Conservation (phyloP, 2,888 invertebrate genomes). For the Trichopria drosophilae region DNA sequence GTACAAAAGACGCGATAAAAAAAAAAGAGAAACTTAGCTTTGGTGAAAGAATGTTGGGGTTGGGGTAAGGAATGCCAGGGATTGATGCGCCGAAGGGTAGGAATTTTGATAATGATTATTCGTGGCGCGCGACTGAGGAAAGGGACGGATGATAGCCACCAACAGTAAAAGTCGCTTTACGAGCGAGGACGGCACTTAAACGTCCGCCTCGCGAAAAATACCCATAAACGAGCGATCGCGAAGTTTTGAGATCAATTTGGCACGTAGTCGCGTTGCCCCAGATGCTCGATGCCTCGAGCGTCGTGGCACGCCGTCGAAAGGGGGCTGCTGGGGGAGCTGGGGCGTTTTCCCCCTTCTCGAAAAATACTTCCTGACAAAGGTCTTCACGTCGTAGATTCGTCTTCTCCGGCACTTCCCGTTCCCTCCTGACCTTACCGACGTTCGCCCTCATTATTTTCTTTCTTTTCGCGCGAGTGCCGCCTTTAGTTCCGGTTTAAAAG, state of each 20-base stretch:
- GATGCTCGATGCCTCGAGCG: constrained; percentile 27
- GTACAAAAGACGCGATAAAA: no score
- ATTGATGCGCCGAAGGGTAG: no score
- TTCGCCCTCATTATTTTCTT: no score
- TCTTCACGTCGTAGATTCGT: constrained; percentile 32
- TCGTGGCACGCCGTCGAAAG: no score
- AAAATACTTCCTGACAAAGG: constrained; percentile 37
- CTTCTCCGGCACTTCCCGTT: constrained; percentile 30
- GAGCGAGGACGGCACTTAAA: constrained; percentile 29
- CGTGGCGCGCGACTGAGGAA: no score
- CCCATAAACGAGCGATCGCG: constrained; percentile 39
- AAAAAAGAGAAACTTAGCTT: no score
- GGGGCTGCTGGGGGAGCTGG: no score
- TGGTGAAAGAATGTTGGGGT: no score
- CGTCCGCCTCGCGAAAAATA: constrained; percentile 29
- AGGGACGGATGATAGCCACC: constrained; percentile 22
- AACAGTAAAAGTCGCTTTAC: constrained; percentile 31
- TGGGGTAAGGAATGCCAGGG: no score
- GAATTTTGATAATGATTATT: constrained; percentile 30
- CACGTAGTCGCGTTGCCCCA: constrained; percentile 37
- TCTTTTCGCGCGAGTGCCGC: no score
- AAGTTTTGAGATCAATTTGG: constrained; percentile 43
- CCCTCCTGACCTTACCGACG: constrained; percentile 24
- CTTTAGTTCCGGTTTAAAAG: no score
- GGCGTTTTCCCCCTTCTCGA: no score